Evolutionary conservation across 2,797 vertebrate species (phyloP).

Genomic region (Thamnophis elegans): DNA sequence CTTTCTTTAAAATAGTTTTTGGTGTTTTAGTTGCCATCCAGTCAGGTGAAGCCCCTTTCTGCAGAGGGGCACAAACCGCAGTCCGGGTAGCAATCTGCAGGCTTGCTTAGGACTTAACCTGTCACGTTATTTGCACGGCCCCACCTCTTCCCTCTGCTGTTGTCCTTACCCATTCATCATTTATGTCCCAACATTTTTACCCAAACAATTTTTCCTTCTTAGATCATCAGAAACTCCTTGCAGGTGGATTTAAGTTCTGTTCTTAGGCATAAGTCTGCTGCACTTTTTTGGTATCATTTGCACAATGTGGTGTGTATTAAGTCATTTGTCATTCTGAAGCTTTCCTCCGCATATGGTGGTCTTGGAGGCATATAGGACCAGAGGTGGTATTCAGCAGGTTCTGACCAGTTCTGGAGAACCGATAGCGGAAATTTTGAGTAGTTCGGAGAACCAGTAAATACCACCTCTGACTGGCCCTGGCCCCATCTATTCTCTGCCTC

Average conservation of each 20-base stretch:
- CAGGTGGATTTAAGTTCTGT: not conserved
- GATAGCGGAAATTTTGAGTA: too few species aligned
- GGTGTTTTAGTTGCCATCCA: not conserved
- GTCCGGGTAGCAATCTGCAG: not conserved
- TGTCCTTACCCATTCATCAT: slow-evolving; percentile 37
- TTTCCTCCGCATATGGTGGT: not conserved
- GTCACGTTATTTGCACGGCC: not conserved
- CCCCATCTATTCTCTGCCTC: too few species aligned
- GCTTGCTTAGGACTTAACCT: not conserved
- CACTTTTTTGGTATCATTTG: not conserved
- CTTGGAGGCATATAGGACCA: not conserved
- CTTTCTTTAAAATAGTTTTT: not conserved
- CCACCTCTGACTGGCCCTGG: too few species aligned
- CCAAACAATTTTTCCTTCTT: not conserved
- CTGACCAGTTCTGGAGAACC: too few species aligned
- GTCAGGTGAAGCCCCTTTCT: not conserved
- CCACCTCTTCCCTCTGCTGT: slow-evolving; percentile 34
- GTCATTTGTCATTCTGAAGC: not conserved
- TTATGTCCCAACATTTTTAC: slow-evolving; percentile 15
- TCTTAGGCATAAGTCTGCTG: not conserved
- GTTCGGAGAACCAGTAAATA: too few species aligned
- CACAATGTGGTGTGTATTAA: not conserved
- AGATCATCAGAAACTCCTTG: not conserved
- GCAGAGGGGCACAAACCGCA: not conserved
- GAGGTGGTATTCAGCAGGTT: too few species aligned